These are phyloP conservation scores for Synergus laeviventris DNA, from an alignment of 2,888 invertebrate genomes.

Conservation along the genomic window DNA sequence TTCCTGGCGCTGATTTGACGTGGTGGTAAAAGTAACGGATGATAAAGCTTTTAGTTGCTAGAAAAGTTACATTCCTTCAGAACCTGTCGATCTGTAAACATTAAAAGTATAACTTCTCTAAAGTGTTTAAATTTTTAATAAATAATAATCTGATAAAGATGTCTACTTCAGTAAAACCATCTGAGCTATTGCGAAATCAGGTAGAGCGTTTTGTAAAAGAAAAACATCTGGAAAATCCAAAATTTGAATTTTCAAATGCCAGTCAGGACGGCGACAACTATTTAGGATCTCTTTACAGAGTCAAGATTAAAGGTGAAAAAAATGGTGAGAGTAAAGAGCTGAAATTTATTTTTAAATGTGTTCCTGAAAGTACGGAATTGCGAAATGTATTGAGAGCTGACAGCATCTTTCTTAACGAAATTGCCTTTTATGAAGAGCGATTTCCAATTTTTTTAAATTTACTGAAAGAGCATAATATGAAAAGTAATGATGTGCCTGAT, in stretches of 20 bases:
- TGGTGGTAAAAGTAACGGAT: background rate
- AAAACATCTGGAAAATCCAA: constrained; percentile 41
- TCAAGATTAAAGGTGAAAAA: constrained; percentile 47
- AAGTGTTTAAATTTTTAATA: background rate
- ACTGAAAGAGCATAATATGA: background rate
- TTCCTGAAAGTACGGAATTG: constrained; percentile 5
- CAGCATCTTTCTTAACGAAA: constrained; percentile 5
- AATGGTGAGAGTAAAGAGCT: constrained; percentile 43
- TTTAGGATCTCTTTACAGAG: constrained; percentile 51
- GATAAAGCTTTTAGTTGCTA: background rate
- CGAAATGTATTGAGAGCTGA: background rate
- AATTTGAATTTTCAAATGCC: constrained; percentile 47
- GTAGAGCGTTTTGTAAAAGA: constrained; percentile 47
- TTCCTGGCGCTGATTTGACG: background rate
- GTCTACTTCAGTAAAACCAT: background rate
- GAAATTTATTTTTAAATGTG: constrained; percentile 14
- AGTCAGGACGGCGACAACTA: constrained; percentile 55
- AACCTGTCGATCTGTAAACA: background rate
- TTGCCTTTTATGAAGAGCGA: constrained; percentile 15
- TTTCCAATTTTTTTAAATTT: constrained; percentile 19
- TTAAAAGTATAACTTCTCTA: background rate
- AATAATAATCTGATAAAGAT: background rate
- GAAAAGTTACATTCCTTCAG: background rate
- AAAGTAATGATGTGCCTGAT: background rate
- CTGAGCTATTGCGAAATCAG: constrained; percentile 40